A percentile compares a stretch with the other conserved stretches of the same genome.
phyloP scores from a whole-genome alignment of 2,888 invertebrate species.

The Tipula lateralis region DNA sequence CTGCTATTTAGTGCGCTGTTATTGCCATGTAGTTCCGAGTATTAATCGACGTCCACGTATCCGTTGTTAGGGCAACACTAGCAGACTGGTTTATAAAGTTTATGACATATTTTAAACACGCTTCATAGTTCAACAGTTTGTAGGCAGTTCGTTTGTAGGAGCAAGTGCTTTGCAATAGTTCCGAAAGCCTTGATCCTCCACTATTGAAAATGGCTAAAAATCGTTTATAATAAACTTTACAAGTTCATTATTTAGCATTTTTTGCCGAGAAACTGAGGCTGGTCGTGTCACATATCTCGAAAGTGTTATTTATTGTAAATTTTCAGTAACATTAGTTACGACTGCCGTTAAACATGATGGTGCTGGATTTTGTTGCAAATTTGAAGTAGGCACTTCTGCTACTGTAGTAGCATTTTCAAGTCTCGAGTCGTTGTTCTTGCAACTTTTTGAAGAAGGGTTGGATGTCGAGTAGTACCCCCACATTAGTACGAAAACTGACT shows the following conservation, averaged over 20 bases:
- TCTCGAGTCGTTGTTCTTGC: too few species aligned
- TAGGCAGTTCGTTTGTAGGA: too few species aligned
- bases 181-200: conserved; percentile 38
- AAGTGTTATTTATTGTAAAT: background rate
- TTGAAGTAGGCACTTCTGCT: background rate
- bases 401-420: too few species aligned
- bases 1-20: conserved; percentile 36
- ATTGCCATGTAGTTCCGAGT: conserved; percentile 36
- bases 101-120: conserved; percentile 33
- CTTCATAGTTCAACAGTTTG: too few species aligned
- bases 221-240: conserved; percentile 38
- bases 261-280: background rate
- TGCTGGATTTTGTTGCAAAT: background rate
- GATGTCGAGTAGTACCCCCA: conserved; percentile 27
- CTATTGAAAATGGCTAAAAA: conserved; percentile 40
- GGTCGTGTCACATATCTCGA: background rate
- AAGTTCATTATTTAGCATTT: too few species aligned
- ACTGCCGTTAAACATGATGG: background rate
- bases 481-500: background rate
- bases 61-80: conserved; percentile 36
- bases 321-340: background rate
- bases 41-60: conserved; percentile 37
- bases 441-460: background rate
- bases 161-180: too few species aligned
- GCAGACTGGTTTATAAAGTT: conserved; percentile 28